phyloP scores from a whole-genome alignment of 1,140 invertebrate genomes.

The Caenorhabditis tropicalis region DNA sequence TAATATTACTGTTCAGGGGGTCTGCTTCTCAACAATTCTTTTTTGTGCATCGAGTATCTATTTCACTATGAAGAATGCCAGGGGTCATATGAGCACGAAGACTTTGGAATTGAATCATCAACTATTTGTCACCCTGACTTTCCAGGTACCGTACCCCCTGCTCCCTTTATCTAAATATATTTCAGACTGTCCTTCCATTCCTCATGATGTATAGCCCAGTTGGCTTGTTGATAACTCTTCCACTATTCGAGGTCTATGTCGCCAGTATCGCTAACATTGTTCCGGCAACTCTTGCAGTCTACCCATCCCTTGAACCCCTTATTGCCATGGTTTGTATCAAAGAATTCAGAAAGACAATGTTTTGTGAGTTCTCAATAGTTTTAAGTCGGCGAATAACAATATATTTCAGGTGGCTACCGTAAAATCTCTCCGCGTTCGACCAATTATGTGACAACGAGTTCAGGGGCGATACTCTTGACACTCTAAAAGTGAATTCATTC shows the following conservation, averaged over 20 bases:
- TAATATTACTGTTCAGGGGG: background rate
- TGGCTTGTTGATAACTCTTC: background rate
- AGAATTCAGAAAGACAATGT: background rate
- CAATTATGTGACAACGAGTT: no score
- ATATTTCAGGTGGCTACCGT: no score
- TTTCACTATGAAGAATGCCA: background rate
- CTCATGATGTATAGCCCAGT: background rate
- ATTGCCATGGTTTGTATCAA: background rate
- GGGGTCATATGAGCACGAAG: background rate
- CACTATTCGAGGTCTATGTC: background rate
- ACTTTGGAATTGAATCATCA: background rate
- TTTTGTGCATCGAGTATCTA: background rate
- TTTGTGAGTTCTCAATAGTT: background rate
- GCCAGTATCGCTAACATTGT: background rate
- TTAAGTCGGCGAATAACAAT: no score
- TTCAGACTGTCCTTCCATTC: background rate
- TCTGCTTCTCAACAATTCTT: background rate
- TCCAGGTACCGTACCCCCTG: background rate
- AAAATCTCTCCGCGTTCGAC: no score
- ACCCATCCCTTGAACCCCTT: background rate
- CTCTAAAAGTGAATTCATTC: no score
- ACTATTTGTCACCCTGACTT: background rate
- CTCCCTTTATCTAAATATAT: background rate
- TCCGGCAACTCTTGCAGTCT: background rate
- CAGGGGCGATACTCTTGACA: no score